A percentile compares a stretch with the other conserved stretches of the same genome.
Conservation (phyloP, 2,888 invertebrate species). For the Stegana nigrithorax region DNA sequence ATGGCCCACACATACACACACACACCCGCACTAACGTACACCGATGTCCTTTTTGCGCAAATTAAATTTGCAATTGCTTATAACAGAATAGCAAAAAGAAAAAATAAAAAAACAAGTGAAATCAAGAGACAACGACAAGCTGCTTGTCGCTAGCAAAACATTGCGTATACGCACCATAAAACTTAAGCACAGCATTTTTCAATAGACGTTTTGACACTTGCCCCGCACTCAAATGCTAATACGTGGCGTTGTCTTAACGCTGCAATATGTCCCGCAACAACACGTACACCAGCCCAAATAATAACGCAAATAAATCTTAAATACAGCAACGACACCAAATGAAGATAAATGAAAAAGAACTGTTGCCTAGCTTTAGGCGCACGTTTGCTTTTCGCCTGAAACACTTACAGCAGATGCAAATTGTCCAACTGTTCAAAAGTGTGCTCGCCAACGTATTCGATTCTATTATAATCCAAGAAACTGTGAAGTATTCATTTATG, state of each 20-base stretch:
- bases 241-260: background rate
- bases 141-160: no score
- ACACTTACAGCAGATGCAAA: slow-evolving; percentile 70
- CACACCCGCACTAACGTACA: no score
- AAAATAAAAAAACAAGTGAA: slow-evolving; percentile 18
- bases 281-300: no score
- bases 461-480: slow-evolving; percentile 68
- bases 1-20: background rate
- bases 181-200: slow-evolving; percentile 59
- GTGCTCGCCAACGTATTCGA: slow-evolving; percentile 68
- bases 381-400: no score
- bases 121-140: slow-evolving; percentile 31
- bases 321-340: no score
- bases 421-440: slow-evolving; percentile 69
- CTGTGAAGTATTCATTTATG: slow-evolving; percentile 58
- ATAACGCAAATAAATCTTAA: no score
- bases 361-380: no score
- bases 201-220: slow-evolving; percentile 55
- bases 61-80: slow-evolving; percentile 16
- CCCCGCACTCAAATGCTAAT: slow-evolving; percentile 3
- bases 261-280: background rate
- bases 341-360: no score
- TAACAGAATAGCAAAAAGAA: slow-evolving; percentile 3
- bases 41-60: background rate
- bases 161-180: slow-evolving; percentile 59